Evolutionary conservation across 2,797 vertebrate genomes (phyloP).

Genomic region (Ptychobarbus kaznakovi): DNA sequence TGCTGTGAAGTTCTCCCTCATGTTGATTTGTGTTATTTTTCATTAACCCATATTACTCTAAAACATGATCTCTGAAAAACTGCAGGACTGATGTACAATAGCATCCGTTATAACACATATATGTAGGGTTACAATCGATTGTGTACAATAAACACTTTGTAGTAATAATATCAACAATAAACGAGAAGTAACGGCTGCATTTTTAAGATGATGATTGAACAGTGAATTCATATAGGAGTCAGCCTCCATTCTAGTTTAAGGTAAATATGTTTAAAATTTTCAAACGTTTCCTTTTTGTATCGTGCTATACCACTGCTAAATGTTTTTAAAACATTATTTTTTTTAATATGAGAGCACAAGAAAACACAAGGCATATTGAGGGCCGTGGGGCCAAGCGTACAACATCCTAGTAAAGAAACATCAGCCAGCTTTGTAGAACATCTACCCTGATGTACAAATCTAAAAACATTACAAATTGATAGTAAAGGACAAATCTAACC

Average conservation of each 20-base stretch:
- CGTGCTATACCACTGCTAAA: conserved; percentile 41
- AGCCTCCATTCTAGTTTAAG: conserved; percentile 4
- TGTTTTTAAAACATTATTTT: background rate
- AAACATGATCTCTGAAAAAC: conserved; percentile 22
- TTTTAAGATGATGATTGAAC: conserved; percentile 46
- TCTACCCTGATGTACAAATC: conserved; percentile 45
- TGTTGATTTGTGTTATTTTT: background rate
- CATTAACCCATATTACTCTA: background rate
- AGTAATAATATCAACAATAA: conserved; percentile 23
- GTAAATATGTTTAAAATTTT: conserved; percentile 16
- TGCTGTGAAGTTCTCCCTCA: background rate
- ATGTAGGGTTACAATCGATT: background rate
- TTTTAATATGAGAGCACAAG: conserved; percentile 40
- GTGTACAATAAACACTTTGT: conserved; percentile 18
- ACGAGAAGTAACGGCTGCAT: conserved; percentile 25
- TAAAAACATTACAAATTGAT: conserved; percentile 49
- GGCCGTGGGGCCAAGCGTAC: conserved; percentile 40
- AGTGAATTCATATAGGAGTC: conserved; percentile 30
- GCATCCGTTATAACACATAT: conserved; percentile 5
- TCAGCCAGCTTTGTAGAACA: conserved; percentile 38
- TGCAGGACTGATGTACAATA: conserved; percentile 10
- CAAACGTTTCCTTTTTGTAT: conserved; percentile 16
- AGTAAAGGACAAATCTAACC: conserved; percentile 24
- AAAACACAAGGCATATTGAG: conserved; percentile 48
- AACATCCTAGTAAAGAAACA: conserved; percentile 20